A percentile compares a stretch with the other conserved stretches of the same genome.
Conservation (phyloP, 2,113 vertebrate species). For the Cryptotis parvus region DNA sequence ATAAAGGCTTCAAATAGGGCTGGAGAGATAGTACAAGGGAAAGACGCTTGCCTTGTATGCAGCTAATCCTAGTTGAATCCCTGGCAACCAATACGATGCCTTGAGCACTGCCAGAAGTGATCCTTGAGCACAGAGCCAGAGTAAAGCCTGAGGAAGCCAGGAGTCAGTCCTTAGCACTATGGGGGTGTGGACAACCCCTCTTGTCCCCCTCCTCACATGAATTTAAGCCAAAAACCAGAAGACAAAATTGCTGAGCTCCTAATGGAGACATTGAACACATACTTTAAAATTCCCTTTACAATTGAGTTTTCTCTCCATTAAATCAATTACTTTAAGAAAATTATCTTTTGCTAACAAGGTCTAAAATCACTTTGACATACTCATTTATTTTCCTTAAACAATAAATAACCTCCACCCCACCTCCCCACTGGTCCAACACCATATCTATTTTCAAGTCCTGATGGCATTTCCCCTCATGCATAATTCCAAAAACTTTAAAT, state of each 20-base stretch:
- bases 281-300: background rate
- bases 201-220: no score
- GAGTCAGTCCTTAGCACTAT: background rate
- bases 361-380: slow-evolving; percentile 15
- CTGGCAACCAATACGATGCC: no score
- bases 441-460: background rate
- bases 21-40: background rate
- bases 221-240: background rate
- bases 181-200: no score
- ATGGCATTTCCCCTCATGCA: background rate
- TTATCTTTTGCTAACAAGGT: slow-evolving; percentile 19
- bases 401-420: background rate
- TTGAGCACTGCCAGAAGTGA: no score
- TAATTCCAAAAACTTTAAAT: slow-evolving; percentile 26
- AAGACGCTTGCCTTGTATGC: background rate
- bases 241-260: background rate
- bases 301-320: slow-evolving; percentile 16
- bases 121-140: no score
- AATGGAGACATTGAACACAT: background rate
- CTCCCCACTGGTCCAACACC: background rate
- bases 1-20: background rate
- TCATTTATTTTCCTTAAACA: background rate
- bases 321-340: background rate
- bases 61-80: no score
- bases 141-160: background rate